Conservation (phyloP, 2,113 vertebrate species). For the Eudyptes chrysolophus region DNA sequence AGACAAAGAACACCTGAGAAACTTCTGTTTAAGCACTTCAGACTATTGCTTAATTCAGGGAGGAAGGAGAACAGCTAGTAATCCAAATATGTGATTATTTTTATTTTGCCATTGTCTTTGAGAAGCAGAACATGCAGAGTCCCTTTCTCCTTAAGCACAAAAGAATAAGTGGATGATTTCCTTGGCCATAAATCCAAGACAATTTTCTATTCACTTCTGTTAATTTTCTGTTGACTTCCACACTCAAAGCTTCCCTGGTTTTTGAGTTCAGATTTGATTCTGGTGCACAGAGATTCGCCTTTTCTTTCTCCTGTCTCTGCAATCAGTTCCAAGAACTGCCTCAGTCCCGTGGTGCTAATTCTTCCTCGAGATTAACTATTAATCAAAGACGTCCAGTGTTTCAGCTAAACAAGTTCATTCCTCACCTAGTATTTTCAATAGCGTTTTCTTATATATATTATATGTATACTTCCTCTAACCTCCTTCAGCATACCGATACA, state of each 20-base stretch:
- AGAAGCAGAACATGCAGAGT: background rate
- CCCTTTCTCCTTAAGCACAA: background rate
- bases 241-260: background rate
- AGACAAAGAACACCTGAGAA: background rate
- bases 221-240: background rate
- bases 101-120: background rate
- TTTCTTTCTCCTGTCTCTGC: background rate
- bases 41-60: background rate
- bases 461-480: background rate
- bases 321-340: background rate
- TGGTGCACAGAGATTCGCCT: background rate
- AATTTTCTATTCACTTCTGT: background rate
- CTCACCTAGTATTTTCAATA: background rate
- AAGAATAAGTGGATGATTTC: background rate
- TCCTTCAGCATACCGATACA: background rate
- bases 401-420: background rate
- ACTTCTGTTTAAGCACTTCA: background rate
- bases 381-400: background rate
- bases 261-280: background rate
- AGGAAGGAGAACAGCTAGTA: background rate
- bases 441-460: background rate
- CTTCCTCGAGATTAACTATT: background rate
- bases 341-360: background rate
- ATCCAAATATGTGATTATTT: background rate
- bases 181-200: background rate